Base-by-base conservation (phyloP, 2,113 vertebrate genomes). In the Monarcha castaneiventris region DNA sequence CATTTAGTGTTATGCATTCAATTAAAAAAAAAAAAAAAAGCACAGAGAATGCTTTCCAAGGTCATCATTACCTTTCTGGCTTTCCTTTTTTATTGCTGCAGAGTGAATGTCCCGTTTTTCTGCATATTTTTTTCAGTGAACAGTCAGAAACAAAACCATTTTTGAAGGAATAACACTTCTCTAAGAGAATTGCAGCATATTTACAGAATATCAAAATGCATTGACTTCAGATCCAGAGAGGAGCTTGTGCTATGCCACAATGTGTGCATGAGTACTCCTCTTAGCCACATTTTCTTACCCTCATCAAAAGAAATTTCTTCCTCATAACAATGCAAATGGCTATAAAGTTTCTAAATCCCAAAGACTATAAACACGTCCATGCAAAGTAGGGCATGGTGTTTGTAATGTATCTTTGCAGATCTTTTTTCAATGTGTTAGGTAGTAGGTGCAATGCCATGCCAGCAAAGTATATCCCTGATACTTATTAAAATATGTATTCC, bases 181-280 rank as follows among this genome's bases (percentile, higher is more conserved):
- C 11, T 78, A 85, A 79, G n/a, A 73, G 37, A 90, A 54, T 1
- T 73, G 9, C 6, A 46, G 7, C 35, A 7, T 44, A 58, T 33
- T 77, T 29, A 46, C 16, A 73, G n/a, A 79, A 23, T 46, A 90
- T 56, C 25, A 73, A 54, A 73, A 75, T 21, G 0, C 44, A 54
- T 72, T 88, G 15, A 19, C 19, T 84, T 66, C 29, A 33, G 49
- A 64, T 10, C 2, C 11, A 64, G n/a, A 62, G 37, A 81, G 27
- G 9, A 68, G 33, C 10, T 59, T 68, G 16, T 56, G 32, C 49
- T 72, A 33, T 64, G 39, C 25, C 64, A 63, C 35, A 23, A 13
- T 26, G 1, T 19, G 22, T 39, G 27, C 29, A 66, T 0, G 0
- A 61, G 16, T n/a, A 19, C 27, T 55, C 14, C 21, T 88, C 43